Percentiles rank a stretch among this genome's conserved stretches.
Conservation (phyloP, 2,888 invertebrate genomes). For the Cosmorhoe ocellata region DNA sequence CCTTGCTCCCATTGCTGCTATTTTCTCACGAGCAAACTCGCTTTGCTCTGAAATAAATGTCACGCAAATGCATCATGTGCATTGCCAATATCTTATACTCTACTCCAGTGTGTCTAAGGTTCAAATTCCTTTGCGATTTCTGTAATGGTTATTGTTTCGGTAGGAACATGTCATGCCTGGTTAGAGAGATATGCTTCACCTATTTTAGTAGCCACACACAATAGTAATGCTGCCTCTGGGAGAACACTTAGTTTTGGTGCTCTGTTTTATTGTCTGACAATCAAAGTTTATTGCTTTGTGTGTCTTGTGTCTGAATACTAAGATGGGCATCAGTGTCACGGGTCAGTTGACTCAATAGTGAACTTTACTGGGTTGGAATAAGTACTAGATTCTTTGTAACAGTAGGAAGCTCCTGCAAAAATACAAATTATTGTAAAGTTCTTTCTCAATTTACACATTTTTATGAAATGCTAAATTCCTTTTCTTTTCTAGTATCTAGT, state of each 20-base stretch:
- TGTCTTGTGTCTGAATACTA: slow-evolving; percentile 13
- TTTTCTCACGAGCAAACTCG: slow-evolving; percentile 42
- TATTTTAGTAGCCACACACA: slow-evolving; percentile 60
- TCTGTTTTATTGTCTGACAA: slow-evolving; percentile 24
- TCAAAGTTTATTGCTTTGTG: slow-evolving; percentile 21
- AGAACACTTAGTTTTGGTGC: slow-evolving; percentile 30
- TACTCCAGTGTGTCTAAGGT: slow-evolving; percentile 29
- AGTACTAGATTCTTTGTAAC: not conserved
- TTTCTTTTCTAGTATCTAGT: no score
- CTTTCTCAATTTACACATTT: no score
- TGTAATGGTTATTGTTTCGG: slow-evolving; percentile 16
- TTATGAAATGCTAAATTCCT: no score
- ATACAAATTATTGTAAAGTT: no score
- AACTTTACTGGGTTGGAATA: slow-evolving; percentile 5
- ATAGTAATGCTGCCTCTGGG: slow-evolving; percentile 56
- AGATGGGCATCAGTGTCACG: slow-evolving; percentile 7
- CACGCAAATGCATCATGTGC: slow-evolving; percentile 34
- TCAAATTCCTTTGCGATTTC: slow-evolving; percentile 22
- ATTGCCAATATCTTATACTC: slow-evolving; percentile 8
- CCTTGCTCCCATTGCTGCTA: slow-evolving; percentile 27
- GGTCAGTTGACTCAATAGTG: not conserved
- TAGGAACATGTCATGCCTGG: slow-evolving; percentile 51
- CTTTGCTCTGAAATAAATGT: slow-evolving; percentile 41
- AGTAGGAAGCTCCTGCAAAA: not conserved
- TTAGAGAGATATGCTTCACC: slow-evolving; percentile 57